A percentile compares a stretch with the other conserved stretches of the same genome.
Evolutionary conservation across 2,888 invertebrate species (phyloP).

Genomic region (Epirrita christyi): DNA sequence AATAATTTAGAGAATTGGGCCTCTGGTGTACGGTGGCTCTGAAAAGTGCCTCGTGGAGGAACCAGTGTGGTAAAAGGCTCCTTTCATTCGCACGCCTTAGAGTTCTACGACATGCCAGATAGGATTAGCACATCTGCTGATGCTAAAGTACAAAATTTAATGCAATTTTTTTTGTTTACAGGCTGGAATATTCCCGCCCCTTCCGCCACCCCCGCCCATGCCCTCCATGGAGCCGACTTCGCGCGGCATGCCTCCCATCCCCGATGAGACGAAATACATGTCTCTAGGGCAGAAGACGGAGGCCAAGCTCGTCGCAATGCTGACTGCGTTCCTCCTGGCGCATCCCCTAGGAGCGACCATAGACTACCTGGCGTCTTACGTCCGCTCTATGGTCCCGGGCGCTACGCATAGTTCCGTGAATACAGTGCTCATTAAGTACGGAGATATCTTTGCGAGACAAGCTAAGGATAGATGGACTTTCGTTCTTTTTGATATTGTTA

Average conservation of each 20-base stretch:
- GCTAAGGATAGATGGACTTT: conserved; percentile 63
- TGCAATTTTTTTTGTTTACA: conserved; percentile 1
- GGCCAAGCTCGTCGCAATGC: conserved; percentile 69
- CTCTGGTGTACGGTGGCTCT: too few species aligned
- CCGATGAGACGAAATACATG: conserved; percentile 23
- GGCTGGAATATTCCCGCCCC: conserved; percentile 42
- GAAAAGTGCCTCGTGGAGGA: too few species aligned
- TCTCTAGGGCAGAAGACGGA: conserved; percentile 40
- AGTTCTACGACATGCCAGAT: too few species aligned
- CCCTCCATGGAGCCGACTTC: conserved; percentile 43
- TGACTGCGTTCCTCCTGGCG: conserved; percentile 70
- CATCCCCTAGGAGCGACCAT: conserved; percentile 68
- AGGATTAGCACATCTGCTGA: too few species aligned
- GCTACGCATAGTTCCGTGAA: conserved; percentile 54
- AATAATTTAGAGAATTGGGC: too few species aligned
- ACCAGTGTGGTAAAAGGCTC: too few species aligned
- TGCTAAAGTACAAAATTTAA: not conserved
- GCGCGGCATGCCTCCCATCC: conserved; percentile 39
- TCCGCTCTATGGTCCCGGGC: conserved; percentile 59
- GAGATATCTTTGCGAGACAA: conserved; percentile 58
- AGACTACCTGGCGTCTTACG: conserved; percentile 67
- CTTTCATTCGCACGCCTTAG: too few species aligned
- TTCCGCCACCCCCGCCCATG: conserved; percentile 47
- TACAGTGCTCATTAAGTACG: conserved; percentile 57
- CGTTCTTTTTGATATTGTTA: conserved; percentile 59